Evolutionary conservation across 2,797 vertebrate species (phyloP).

Genomic region (Ciconia nigra): DNA sequence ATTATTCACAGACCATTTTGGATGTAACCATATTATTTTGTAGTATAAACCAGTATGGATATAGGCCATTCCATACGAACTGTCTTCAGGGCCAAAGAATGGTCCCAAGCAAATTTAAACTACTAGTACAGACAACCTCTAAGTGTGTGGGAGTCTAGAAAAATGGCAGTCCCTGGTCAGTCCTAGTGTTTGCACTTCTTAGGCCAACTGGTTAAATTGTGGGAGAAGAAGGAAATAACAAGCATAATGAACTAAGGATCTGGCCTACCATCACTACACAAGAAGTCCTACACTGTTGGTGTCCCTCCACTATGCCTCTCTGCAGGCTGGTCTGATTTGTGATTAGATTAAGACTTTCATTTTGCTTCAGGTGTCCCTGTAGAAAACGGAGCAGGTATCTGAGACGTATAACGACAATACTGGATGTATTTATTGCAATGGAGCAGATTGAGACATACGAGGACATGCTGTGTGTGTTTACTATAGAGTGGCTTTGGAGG

Average conservation of each 20-base stretch:
- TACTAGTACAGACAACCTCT: background rate
- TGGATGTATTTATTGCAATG: background rate
- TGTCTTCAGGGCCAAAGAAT: background rate
- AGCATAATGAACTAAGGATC: background rate
- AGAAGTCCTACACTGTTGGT: background rate
- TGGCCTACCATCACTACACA: fast-evolving
- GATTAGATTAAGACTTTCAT: background rate
- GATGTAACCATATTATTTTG: background rate
- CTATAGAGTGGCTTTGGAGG: background rate
- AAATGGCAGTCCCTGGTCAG: background rate
- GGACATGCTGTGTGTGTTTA: background rate
- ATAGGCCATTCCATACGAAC: background rate
- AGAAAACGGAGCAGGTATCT: background rate
- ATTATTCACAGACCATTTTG: background rate
- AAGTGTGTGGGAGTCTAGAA: background rate
- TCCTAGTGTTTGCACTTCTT: background rate
- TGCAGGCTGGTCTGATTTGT: background rate
- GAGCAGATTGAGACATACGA: background rate
- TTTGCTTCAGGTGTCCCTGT: background rate
- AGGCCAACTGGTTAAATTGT: background rate
- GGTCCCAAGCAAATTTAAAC: background rate
- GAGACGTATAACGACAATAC: background rate
- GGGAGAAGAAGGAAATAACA: background rate
- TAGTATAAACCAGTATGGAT: background rate
- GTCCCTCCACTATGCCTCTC: background rate